These are phyloP conservation scores for Grammomys dolichurus DNA, from an alignment of 2,113 vertebrate species.

Conservation along the genomic window DNA sequence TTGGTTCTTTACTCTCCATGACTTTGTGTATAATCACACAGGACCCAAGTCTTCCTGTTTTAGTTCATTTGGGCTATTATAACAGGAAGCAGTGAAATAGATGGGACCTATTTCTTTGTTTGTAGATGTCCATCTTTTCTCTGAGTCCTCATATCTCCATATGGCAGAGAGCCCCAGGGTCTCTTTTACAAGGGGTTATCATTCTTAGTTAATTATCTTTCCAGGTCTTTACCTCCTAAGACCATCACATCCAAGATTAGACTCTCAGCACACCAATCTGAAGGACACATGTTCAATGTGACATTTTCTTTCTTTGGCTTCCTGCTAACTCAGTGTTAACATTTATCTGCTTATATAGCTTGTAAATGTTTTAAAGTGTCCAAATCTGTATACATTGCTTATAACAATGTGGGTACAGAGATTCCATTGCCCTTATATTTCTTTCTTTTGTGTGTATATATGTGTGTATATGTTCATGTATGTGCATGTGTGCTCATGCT, in stretches of 20 bases:
- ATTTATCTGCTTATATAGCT: conserved; percentile 33
- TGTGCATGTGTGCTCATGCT: neutral
- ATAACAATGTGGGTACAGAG: neutral
- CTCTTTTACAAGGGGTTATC: too few species aligned
- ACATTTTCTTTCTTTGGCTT: neutral
- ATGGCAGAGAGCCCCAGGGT: too few species aligned
- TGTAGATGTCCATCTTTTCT: too few species aligned
- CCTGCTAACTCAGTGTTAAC: neutral
- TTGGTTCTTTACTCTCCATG: too few species aligned
- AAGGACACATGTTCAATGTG: neutral
- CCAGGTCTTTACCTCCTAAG: neutral
- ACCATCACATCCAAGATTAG: neutral
- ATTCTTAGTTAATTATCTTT: neutral
- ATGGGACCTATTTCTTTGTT: too few species aligned
- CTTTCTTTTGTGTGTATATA: neutral
- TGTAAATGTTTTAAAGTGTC: conserved; percentile 4
- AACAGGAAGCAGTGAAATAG: too few species aligned
- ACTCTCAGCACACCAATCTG: neutral
- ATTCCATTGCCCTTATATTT: neutral
- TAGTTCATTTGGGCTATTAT: too few species aligned
- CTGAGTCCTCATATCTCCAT: too few species aligned
- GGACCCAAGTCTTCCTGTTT: too few species aligned
- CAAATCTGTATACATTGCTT: neutral
- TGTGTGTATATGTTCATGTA: neutral
- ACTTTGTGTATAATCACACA: too few species aligned